Percentiles rank a stretch among this genome's conserved stretches.
phyloP scores from a whole-genome alignment of 1,140 invertebrate genomes.

The Pachypeltis micranthus region DNA sequence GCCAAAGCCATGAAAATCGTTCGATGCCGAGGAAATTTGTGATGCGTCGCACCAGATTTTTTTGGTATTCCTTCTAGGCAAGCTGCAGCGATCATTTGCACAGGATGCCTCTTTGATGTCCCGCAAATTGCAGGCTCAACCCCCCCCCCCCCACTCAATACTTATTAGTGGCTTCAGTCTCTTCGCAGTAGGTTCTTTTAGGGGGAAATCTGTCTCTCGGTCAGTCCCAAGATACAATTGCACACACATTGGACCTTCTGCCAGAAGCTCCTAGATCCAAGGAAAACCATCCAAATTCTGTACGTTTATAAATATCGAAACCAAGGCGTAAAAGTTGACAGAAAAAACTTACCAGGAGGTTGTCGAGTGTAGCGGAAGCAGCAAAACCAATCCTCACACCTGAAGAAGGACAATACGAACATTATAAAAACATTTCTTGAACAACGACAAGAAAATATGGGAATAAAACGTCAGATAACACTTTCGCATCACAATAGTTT shows the following conservation, averaged over 20 bases:
- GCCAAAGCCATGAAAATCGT: neutral
- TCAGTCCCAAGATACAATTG: no score
- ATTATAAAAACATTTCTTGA: neutral
- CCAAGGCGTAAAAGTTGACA: neutral
- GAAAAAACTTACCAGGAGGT: neutral
- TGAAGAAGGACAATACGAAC: neutral
- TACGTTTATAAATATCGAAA: neutral
- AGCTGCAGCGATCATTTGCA: no score
- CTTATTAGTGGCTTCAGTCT: no score
- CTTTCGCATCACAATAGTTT: constrained; percentile 1
- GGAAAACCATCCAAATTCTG: neutral
- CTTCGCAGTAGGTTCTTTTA: no score
- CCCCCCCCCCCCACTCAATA: no score
- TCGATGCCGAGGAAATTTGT: neutral
- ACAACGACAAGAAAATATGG: neutral
- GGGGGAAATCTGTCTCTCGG: no score
- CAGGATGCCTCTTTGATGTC: no score
- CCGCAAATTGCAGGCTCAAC: no score
- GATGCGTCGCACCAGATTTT: no score
- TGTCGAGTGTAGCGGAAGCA: neutral
- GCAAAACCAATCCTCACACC: neutral
- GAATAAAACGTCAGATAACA: neutral
- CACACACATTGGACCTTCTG: no score
- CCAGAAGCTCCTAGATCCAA: no score
- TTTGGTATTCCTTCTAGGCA: no score